phyloP scores from a whole-genome alignment of 37 sponge, comb jelly and placozoan species.

The Beroe ovata region DNA sequence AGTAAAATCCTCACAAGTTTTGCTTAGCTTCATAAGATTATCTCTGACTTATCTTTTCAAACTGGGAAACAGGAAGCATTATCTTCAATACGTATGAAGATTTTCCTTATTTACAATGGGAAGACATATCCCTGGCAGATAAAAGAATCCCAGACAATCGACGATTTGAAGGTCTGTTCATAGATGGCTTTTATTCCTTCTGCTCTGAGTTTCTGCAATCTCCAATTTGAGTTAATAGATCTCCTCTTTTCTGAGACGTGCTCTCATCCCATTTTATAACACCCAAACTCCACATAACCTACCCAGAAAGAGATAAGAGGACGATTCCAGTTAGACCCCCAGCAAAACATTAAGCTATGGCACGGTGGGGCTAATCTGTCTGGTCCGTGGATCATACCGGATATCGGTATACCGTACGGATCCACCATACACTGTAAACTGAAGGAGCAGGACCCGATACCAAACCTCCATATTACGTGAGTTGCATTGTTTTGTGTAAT shows the following conservation, averaged over 20 bases:
- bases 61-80: too few species aligned
- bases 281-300: not conserved
- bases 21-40: too few species aligned
- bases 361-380: slow-evolving; percentile 58
- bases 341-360: slow-evolving; percentile 11
- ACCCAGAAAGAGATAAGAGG: slow-evolving; percentile 2
- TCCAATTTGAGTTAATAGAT: too few species aligned
- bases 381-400: slow-evolving; percentile 25
- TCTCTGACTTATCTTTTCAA: too few species aligned
- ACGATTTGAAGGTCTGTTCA: slow-evolving; percentile 29
- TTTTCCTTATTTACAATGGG: slow-evolving; percentile 46
- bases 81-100: slow-evolving; percentile 31
- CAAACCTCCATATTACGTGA: slow-evolving; percentile 41
- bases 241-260: too few species aligned
- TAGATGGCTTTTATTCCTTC: too few species aligned
- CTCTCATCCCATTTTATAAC: too few species aligned
- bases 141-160: slow-evolving; percentile 9
- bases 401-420: slow-evolving; percentile 50
- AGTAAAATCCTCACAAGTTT: too few species aligned
- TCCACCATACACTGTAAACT: slow-evolving; percentile 38
- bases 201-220: too few species aligned
- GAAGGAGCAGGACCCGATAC: slow-evolving; percentile 41
- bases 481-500: too few species aligned
- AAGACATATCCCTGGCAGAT: slow-evolving; percentile 30
- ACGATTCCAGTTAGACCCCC: not conserved